phyloP scores from a whole-genome alignment of 1,140 invertebrate genomes.

The Psilanteris sp. region DNA sequence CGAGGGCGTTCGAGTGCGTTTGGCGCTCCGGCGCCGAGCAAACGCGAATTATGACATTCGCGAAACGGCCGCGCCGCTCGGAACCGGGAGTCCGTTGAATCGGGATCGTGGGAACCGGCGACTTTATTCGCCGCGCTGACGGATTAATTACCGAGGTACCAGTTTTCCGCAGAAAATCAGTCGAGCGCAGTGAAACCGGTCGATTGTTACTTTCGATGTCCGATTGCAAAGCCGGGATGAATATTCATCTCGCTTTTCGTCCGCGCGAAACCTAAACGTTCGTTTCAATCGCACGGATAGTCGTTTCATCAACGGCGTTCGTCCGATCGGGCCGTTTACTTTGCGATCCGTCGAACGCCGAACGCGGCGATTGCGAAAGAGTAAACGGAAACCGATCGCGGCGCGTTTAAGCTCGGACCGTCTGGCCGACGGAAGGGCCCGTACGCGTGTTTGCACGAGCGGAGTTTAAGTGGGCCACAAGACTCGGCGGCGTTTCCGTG shows the following conservation, averaged over 20 bases:
- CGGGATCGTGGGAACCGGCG: slow-evolving; percentile 48
- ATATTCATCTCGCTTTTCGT: no score
- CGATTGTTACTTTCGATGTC: slow-evolving; percentile 27
- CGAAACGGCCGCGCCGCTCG: no score
- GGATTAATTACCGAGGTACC: slow-evolving; percentile 35
- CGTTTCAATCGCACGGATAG: no score
- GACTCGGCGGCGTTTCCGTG: slow-evolving; percentile 39
- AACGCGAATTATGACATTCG: no score
- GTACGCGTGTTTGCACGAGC: slow-evolving; percentile 16
- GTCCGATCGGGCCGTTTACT: no score
- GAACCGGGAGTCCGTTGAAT: slow-evolving; percentile 40
- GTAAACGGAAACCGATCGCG: slow-evolving; percentile 29
- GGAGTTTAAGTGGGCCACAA: slow-evolving; percentile 50
- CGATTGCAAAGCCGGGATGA: slow-evolving; percentile 1
- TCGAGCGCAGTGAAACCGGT: slow-evolving; percentile 40
- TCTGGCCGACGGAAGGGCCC: slow-evolving; percentile 17
- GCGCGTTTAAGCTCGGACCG: neutral
- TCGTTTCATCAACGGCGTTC: no score
- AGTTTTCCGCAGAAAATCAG: slow-evolving; percentile 56
- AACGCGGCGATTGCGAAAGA: slow-evolving; percentile 12
- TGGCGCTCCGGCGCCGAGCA: no score
- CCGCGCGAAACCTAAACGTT: no score
- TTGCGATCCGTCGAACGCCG: no score
- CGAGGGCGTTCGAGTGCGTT: no score
- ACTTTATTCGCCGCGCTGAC: slow-evolving; percentile 38